Conservation (phyloP, 1,140 invertebrate species). For the Acromyrmex heyeri region DNA sequence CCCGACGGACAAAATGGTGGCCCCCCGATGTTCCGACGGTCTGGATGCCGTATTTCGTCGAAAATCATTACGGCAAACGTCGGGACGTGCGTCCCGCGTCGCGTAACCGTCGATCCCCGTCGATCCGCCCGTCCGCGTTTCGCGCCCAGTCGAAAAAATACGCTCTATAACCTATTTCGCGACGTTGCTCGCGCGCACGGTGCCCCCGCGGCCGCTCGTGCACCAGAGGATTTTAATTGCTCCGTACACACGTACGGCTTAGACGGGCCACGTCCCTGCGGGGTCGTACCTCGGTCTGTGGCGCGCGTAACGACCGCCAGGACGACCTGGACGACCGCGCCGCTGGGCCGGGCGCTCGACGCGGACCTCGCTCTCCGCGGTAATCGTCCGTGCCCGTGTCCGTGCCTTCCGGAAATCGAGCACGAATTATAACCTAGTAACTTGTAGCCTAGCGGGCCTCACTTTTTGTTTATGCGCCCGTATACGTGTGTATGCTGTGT, state of each 20-base stretch:
- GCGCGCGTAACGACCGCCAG: not conserved
- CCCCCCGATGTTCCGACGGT: conserved; percentile 83
- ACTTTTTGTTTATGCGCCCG: conserved; percentile 79
- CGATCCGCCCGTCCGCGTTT: conserved; percentile 43
- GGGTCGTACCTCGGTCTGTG: not conserved
- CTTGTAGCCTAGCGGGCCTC: conserved; percentile 62
- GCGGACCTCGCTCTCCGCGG: not conserved
- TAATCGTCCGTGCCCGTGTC: not conserved
- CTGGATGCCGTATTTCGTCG: conserved; percentile 79
- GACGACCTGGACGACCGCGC: not conserved
- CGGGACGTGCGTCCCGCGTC: conserved; percentile 19
- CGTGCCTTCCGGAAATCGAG: conserved; percentile 69
- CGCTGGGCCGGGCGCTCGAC: not conserved
- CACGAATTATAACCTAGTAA: conserved; percentile 82
- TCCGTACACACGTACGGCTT: conserved; percentile 59
- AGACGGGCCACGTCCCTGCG: conserved; percentile 14
- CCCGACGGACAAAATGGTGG: conserved; percentile 88
- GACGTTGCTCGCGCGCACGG: conserved; percentile 54
- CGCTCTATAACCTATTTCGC: conserved; percentile 81
- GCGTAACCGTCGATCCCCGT: conserved; percentile 51
- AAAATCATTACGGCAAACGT: conserved; percentile 74
- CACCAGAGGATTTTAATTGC: conserved; percentile 81
- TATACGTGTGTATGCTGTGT: not conserved
- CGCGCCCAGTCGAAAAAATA: conserved; percentile 59
- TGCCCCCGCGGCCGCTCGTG: conserved; percentile 77